These are phyloP conservation scores for Numenius phaeopus DNA, from an alignment of 2,797 vertebrate species.

Conservation along the genomic window DNA sequence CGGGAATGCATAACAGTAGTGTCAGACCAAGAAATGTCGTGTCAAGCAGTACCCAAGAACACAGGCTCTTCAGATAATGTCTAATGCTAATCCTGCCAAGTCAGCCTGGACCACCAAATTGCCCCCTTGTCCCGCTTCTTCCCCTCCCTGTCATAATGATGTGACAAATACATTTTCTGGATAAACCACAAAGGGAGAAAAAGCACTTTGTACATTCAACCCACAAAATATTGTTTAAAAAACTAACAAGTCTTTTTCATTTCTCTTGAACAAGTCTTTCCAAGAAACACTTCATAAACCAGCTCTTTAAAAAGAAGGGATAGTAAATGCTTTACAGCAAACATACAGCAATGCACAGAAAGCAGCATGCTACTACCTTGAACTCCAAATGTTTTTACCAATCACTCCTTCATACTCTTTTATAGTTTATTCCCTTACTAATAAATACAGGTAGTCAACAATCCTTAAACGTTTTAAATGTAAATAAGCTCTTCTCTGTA, in stretches of 20 bases:
- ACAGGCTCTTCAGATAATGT: background rate
- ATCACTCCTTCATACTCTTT: background rate
- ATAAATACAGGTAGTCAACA: constrained; percentile 19
- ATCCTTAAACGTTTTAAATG: background rate
- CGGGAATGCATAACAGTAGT: accelerated
- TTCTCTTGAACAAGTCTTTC: constrained; percentile 34
- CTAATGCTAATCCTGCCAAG: background rate
- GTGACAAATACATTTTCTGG: background rate
- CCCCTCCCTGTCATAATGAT: background rate
- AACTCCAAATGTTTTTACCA: constrained; percentile 19
- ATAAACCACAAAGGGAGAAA: background rate
- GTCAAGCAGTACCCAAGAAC: background rate
- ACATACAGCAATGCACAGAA: background rate
- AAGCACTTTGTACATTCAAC: background rate
- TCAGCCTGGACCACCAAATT: background rate
- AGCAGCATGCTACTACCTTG: background rate
- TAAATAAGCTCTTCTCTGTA: background rate
- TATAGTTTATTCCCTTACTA: background rate
- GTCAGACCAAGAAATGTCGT: background rate
- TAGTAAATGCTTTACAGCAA: constrained; percentile 32
- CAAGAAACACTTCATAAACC: constrained; percentile 64
- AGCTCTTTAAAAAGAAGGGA: constrained; percentile 34
- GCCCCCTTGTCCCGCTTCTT: background rate
- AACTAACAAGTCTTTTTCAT: background rate
- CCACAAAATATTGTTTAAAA: constrained; percentile 8